phyloP scores from a whole-genome alignment of 2,888 invertebrate genomes.

The Proisotoma minuta region DNA sequence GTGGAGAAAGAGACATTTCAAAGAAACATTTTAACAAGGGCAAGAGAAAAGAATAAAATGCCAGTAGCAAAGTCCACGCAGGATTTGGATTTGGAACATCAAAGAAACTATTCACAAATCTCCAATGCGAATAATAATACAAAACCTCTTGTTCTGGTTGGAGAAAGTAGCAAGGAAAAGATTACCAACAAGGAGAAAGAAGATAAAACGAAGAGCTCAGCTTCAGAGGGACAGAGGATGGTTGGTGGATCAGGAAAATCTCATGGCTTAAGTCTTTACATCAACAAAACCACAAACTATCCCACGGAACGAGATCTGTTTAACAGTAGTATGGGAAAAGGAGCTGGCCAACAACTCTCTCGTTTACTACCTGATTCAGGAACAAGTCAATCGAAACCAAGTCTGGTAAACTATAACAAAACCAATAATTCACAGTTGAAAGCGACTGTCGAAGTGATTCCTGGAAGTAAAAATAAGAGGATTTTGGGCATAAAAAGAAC shows the following conservation, averaged over 20 bases:
- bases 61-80: background rate
- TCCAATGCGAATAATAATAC: background rate
- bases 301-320: no score
- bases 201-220: background rate
- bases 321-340: no score
- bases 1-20: no score
- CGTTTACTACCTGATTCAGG: no score
- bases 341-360: no score
- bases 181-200: background rate
- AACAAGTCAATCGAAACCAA: slow-evolving; percentile 13
- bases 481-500: slow-evolving; percentile 27
- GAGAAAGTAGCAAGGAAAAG: background rate
- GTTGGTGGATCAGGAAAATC: background rate
- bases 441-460: slow-evolving; percentile 3
- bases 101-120: slow-evolving; percentile 4
- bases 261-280: no score
- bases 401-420: slow-evolving; percentile 17
- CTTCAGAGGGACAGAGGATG: background rate
- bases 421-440: slow-evolving; percentile 15
- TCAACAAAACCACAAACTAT: no score
- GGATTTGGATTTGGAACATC: background rate
- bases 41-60: background rate
- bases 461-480: slow-evolving; percentile 12
- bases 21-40: background rate
- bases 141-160: background rate